Evolutionary conservation across 2,888 invertebrate genomes (phyloP), one percentile per base, ranked within the genome.

Genomic region (Cyclophora punctaria): DNA sequence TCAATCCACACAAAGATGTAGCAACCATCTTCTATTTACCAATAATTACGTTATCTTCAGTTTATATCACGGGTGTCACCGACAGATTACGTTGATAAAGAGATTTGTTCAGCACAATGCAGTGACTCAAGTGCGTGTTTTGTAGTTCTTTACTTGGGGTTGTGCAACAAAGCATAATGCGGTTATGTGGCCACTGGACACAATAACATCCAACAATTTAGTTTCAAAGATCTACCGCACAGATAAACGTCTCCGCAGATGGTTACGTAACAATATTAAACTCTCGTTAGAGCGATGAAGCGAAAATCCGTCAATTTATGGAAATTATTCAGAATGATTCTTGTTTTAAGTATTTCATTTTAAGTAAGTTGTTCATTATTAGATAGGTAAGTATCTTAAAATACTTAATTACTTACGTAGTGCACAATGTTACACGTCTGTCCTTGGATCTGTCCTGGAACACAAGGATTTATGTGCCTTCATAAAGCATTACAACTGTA

Each of bases 191-290:
- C 67, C 69, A 67, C 70, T 71, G 62, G 57, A 59, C 41, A 46
- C 55, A 57, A 57, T 52, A 61, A 56, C 48, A 51, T 50, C n/a
- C 41, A 45, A 41, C 37, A 37, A 37, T 37, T 5, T 37, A 37
- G 37, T 57, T 60, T 63, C 49, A 61, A 52, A 64, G 67, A 69
- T 68, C 53, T 53, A 58, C 60, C 54, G 60, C 57, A 48, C n/a
- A 51, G 69, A 72, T 71, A 37, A 62, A 51, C 52, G 62, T 58
- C 60, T 54, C 42, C 47, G 64, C 65, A 67, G 62, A 69, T 63
- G 60, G 59, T 56, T 49, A 51, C 53, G 46, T 52, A 41, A 48
- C n/a, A 44, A 45, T 55, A 52, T 50, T 33, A 44, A 46, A n/a
- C 47, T 34, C 48, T 51, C 41, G 47, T 46, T 40, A 44, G n/a